A percentile compares a stretch with the other conserved stretches of the same genome.
phyloP scores from a whole-genome alignment of 2,797 vertebrate genomes.

The Sparus aurata region DNA sequence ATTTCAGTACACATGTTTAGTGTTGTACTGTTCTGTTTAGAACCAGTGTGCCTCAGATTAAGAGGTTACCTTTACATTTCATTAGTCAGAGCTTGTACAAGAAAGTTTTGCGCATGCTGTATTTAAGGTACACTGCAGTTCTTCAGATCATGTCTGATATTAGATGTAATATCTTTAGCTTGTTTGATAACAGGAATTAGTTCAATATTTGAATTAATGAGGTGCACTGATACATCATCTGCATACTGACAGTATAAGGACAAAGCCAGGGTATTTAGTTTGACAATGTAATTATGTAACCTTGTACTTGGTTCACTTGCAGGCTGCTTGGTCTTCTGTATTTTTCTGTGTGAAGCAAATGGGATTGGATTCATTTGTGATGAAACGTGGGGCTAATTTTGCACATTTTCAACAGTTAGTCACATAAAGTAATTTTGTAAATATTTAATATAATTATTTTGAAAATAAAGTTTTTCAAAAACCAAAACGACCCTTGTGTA shows the following conservation, averaged over 20 bases:
- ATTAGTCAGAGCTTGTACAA: conserved; percentile 12
- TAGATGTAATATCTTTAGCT: conserved; percentile 6
- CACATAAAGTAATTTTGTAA: conserved; percentile 63
- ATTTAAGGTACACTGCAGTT: neutral
- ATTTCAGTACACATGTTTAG: conserved; percentile 5
- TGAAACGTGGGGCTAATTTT: conserved; percentile 44
- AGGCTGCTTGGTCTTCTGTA: neutral
- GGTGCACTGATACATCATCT: conserved; percentile 7
- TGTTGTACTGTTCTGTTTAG: conserved; percentile 8
- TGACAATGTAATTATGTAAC: conserved; percentile 15
- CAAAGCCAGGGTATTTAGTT: conserved; percentile 13
- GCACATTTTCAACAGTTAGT: conserved; percentile 42
- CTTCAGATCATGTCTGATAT: conserved; percentile 5
- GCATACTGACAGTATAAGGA: conserved; percentile 7
- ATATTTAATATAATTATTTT: conserved; percentile 79
- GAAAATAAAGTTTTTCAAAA: conserved; percentile 76
- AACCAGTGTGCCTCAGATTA: conserved; percentile 1
- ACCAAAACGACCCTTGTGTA: neutral
- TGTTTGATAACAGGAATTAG: conserved; percentile 6
- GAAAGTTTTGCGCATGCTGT: neutral
- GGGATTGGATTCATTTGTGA: conserved; percentile 11
- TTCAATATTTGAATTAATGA: conserved; percentile 12
- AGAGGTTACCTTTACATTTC: neutral
- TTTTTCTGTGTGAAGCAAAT: conserved; percentile 2
- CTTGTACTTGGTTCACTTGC: neutral